Evolutionary conservation across 1,140 invertebrate species (phyloP).

Genomic region (Panulirus ornatus): DNA sequence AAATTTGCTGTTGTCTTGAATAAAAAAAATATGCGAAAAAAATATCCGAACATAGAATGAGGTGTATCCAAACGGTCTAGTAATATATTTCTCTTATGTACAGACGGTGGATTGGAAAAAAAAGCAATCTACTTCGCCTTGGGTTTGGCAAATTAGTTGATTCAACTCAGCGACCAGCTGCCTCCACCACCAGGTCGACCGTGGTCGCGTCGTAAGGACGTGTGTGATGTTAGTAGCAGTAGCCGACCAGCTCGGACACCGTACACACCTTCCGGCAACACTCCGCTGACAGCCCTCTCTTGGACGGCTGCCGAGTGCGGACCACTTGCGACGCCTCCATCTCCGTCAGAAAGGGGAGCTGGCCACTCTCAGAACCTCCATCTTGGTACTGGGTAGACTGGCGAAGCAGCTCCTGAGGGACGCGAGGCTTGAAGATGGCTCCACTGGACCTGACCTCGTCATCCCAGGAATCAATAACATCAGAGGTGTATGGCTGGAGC

Average conservation of each 20-base stretch:
- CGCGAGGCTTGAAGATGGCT: background rate
- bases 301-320: background rate
- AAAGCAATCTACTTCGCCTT: background rate
- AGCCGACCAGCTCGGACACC: conserved; percentile 51
- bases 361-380: background rate
- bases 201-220: no score
- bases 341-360: conserved; percentile 7
- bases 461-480: no score
- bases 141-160: background rate
- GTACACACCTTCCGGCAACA: conserved; percentile 53
- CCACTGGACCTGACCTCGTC: no score
- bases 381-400: background rate
- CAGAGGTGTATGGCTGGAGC: no score
- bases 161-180: background rate
- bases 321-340: conserved; percentile 34
- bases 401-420: background rate
- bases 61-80: background rate
- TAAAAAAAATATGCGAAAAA: no score
- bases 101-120: background rate
- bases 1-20: no score
- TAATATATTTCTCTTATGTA: background rate
- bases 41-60: background rate
- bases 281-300: conserved; percentile 44
- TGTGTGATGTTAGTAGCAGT: conserved; percentile 26
- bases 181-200: no score